Evolutionary conservation across 2,797 vertebrate species (phyloP).

Genomic region (Atherinosoma microstoma): DNA sequence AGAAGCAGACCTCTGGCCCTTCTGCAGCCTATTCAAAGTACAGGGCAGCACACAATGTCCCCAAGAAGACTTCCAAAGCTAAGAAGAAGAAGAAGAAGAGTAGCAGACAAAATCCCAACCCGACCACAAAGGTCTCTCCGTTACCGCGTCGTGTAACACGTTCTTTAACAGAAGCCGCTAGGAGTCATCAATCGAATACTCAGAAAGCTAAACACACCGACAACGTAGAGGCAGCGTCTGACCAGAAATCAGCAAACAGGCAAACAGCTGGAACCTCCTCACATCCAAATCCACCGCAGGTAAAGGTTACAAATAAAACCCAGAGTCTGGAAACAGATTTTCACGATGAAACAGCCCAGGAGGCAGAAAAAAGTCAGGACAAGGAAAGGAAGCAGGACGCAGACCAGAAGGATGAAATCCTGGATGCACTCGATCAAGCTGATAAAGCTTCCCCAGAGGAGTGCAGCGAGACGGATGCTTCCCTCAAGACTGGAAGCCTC

Average conservation of each 20-base stretch:
- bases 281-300: constrained; percentile 14
- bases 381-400: background rate
- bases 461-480: background rate
- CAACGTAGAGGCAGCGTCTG: constrained; percentile 10
- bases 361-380: background rate
- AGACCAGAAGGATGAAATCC: background rate
- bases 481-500: too few relatives aligned
- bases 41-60: too few relatives aligned
- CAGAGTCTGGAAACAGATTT: constrained; percentile 1
- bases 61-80: too few relatives aligned
- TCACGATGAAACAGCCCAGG: background rate
- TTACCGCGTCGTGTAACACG: too few relatives aligned
- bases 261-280: constrained; percentile 5
- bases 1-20: too few relatives aligned
- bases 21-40: too few relatives aligned
- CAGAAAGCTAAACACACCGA: constrained; percentile 1
- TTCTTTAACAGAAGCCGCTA: too few relatives aligned
- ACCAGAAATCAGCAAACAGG: constrained; percentile 47
- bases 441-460: background rate
- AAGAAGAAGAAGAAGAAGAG: too few relatives aligned
- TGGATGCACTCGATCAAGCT: background rate
- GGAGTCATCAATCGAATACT: too few relatives aligned
- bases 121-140: too few relatives aligned
- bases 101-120: too few relatives aligned
- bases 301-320: background rate